Base-by-base conservation (phyloP, 2,113 vertebrate genomes). In the Sterna hirundo region DNA sequence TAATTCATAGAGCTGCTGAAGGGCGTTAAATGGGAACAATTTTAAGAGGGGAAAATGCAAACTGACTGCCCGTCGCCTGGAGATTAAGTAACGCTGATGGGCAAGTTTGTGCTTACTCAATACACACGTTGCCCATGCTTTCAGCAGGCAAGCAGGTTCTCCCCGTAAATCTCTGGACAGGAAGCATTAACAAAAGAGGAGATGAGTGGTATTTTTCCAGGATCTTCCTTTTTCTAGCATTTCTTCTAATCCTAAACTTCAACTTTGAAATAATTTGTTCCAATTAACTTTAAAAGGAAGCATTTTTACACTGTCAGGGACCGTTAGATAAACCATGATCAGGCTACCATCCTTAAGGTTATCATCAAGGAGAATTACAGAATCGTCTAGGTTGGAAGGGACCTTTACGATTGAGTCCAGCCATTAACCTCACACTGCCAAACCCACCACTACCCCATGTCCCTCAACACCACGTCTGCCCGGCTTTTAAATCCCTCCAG, bases 241-340 rank as follows among this genome's bases (percentile, higher is more conserved):
- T 88, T 69, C 65, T 83, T 71, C 47, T 83, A n/a, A 79, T 52
- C 46, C 52, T 34, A 60, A 54, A 2, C 40, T 36, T 30, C 58
- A 55, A 27, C 58, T 91, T 76, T 30, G 44, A 85, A 93, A 83
- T 54, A 15, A 61, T 77, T n/a, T 60, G 27, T 91, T 95, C 58
- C 22, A 22, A 42, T 88, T 49, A 72, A 72, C 47, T 84, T 86
- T 40, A 42, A 42, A 69, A n/a, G 76, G 49, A 77, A 55, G 17
- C 10, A 14, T 42, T 93, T 70, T 83, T 52, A 19, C 36, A 17
- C 78, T 71, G 38, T 23, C 68, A 46, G 34, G 25, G 27, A 14
- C 47, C 18, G 15, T 14, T 10, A 47, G 90, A 74, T 19, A 74
- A 79, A 34, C 30, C n/a, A 23, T 6, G 15, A 47, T 49, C 15